Conservation (phyloP, 2,797 vertebrate species). For the Xiphorhynchus erythropygius region DNA sequence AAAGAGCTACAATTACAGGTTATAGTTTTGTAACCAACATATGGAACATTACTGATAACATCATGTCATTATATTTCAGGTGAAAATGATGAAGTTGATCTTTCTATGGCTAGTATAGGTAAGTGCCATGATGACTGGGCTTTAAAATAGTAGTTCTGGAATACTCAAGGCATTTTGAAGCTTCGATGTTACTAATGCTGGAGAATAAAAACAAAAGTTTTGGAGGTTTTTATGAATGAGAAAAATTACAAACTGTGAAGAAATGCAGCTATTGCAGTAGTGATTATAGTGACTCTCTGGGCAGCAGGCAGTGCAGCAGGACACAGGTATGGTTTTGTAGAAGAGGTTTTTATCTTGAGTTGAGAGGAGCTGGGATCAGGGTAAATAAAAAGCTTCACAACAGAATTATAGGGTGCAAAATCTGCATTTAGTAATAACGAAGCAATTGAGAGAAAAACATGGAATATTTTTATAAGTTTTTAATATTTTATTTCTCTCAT, state of each 20-base stretch:
- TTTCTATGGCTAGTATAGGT: conserved; percentile 74
- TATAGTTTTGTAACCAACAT: background rate
- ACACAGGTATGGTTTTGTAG: background rate
- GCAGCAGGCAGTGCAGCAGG: background rate
- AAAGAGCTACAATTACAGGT: background rate
- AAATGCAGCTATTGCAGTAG: background rate
- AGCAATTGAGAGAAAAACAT: background rate
- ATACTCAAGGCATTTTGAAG: background rate
- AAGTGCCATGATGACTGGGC: conserved; percentile 32
- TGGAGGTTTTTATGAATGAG: background rate
- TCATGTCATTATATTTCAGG: conserved; percentile 64
- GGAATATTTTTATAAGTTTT: background rate
- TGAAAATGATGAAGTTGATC: conserved; percentile 61
- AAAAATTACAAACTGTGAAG: background rate
- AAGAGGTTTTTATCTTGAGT: background rate
- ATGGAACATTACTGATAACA: background rate
- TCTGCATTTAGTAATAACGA: background rate
- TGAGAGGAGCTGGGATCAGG: background rate
- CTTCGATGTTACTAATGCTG: background rate
- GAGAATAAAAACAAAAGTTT: background rate
- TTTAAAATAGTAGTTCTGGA: background rate
- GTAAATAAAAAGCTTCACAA: background rate
- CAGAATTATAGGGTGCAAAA: background rate
- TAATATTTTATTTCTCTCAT: background rate
- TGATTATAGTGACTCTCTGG: background rate